Conservation (phyloP, 2,888 invertebrate genomes). For the Ennomos quercinarius region DNA sequence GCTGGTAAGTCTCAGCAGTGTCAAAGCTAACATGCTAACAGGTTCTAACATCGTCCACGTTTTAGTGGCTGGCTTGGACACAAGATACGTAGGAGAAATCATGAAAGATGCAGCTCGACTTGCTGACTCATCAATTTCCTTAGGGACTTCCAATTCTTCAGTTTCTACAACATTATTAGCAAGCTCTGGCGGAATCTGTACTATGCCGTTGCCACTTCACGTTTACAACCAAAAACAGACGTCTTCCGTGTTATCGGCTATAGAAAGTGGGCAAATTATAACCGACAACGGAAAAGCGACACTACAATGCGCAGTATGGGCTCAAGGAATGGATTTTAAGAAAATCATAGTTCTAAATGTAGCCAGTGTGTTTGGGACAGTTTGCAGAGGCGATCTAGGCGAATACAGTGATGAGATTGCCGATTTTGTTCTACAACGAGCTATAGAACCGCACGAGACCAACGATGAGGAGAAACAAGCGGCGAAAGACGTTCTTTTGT, state of each 20-base stretch:
- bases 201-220: constrained; percentile 70
- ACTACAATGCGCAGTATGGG: constrained; percentile 71
- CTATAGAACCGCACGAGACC: constrained; percentile 49
- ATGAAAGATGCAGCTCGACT: constrained; percentile 68
- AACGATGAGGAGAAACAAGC: constrained; percentile 58
- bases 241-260: constrained; percentile 56
- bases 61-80: constrained; percentile 65
- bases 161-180: constrained; percentile 58
- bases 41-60: constrained; percentile 68
- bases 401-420: constrained; percentile 67
- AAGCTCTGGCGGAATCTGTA: constrained; percentile 68
- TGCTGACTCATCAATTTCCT: constrained; percentile 55
- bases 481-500: constrained; percentile 58
- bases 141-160: constrained; percentile 60
- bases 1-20: constrained; percentile 70
- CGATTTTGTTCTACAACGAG: constrained; percentile 62
- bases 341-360: constrained; percentile 66
- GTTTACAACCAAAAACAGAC: constrained; percentile 67
- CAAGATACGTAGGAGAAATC: constrained; percentile 62
- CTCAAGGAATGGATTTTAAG: constrained; percentile 72
- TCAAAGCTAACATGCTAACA: constrained; percentile 61
- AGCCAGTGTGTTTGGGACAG: constrained; percentile 68
- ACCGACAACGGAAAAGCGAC: constrained; percentile 53
- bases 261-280: constrained; percentile 66
- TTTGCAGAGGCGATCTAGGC: constrained; percentile 68